Evolutionary conservation across 37 sponge, comb jelly and placozoan species (phyloP), one percentile per base, ranked within the genome.

Genomic region (Cliona cf. orientalis): DNA sequence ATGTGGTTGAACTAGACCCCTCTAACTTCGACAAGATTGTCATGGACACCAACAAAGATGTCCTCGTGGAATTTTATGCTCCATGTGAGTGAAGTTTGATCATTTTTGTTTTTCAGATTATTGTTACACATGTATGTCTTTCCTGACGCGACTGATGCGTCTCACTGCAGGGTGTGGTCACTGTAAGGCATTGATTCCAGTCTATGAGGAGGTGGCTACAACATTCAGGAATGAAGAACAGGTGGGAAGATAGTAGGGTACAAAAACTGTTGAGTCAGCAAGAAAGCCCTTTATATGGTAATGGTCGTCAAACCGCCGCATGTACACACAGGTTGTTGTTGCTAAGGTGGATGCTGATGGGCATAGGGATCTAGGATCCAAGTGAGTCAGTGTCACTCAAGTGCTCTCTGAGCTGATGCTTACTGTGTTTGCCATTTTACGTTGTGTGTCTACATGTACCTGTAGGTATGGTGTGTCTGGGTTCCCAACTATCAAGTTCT

Each of bases 11-110:
- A 36, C 86, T 97, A 2, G 69, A 84, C 75, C 45, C 81, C 14
- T 45, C 62, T 23, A 97, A 97, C 80, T 97, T 97, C 75, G 90
- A 97, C 45, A 22, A 11, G 31, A 73, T 97, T 60, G 95, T 91
- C 26, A 72, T 64, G 76, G 91, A 95, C 42, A 36, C 80, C 21
- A 58, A 68, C 25, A 95, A 95, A 66, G 81, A 97, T 84, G 98
- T 97, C n/a, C 85, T 97, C 14, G 98, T 97, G 28, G 98, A 97
- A 84, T 97, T 97, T 77, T 97, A 92, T 88, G 98, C 98, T 21
- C 98, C 98, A 42, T 97, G 97, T 96, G 53, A 87, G 93, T 90
- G 26, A 34, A 34, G 39, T 61, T 9, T 61, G 55, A 49, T 11
- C n/a, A n/a, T n/a, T n/a, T n/a, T n/a, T n/a, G n/a, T n/a, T n/a